phyloP scores from a whole-genome alignment of 2,797 vertebrate genomes.

The Emys orbicularis region DNA sequence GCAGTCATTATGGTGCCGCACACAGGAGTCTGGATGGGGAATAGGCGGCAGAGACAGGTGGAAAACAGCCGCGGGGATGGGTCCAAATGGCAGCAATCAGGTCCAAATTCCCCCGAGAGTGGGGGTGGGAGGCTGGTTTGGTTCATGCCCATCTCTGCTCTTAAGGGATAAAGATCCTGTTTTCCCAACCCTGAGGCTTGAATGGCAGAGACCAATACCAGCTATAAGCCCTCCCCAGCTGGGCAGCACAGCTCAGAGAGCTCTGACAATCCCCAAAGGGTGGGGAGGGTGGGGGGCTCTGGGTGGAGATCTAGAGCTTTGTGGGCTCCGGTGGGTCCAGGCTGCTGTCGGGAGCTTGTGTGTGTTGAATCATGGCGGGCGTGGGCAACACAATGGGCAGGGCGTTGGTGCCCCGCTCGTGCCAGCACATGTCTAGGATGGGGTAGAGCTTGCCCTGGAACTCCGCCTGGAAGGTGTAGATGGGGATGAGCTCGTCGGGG shows the following conservation, averaged over 20 bases:
- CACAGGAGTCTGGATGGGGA: neutral
- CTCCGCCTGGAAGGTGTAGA: constrained; percentile 87
- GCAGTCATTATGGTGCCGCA: neutral
- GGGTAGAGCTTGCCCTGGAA: constrained; percentile 90
- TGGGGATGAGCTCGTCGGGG: constrained; percentile 80
- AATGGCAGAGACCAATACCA: too few relatives aligned
- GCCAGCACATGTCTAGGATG: constrained; percentile 89
- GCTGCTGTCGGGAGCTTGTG: neutral
- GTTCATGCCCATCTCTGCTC: neutral
- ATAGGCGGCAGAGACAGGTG: neutral
- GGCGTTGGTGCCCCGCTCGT: constrained; percentile 82
- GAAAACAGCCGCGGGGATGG: neutral
- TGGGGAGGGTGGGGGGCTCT: neutral
- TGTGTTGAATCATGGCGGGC: accelerated
- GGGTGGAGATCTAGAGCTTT: neutral
- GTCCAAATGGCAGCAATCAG: neutral
- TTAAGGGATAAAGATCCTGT: neutral
- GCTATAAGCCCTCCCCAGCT: neutral
- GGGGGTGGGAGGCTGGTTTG: neutral
- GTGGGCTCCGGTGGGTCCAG: neutral
- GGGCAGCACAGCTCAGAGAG: neutral
- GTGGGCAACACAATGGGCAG: constrained; percentile 82
- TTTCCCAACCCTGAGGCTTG: neutral
- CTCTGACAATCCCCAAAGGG: neutral
- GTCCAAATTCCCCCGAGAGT: too few relatives aligned